Evolutionary conservation across 2,113 vertebrate genomes (phyloP), one percentile per base, ranked within the genome.

Genomic region (Tyrannus savana): DNA sequence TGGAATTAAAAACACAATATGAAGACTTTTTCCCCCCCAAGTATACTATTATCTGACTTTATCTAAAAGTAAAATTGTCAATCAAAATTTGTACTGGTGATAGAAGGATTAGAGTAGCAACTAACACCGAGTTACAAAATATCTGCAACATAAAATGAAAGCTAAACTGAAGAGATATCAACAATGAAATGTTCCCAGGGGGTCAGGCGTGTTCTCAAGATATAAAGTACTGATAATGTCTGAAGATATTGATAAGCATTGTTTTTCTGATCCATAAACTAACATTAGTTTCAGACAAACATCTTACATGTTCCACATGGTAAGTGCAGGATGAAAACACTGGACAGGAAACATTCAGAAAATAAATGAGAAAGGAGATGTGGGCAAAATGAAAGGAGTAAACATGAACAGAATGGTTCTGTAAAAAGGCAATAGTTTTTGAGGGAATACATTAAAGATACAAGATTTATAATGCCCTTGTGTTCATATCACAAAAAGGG

Each of bases 1-100:
- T 97, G 94, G 96, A 98, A 98, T 98, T 98, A 98, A 98, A 97
- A 97, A 98, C 95, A 98, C 96, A 98, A 97, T 97, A 98, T 91
- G 88, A 98, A 97, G 93, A 96, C 76, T 95, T 96, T 69, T 19
- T 7, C 30, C 89, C 91, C 96, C 93, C 76, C 92, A 95, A 97
- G 96, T 97, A 97, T 33, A 97, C 95, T 87, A 97, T 96, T 97
- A 97, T 97, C 95, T 97, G 94, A 97, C 96, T 95, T 93, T 81
- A 97, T 95, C 86, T 96, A 96, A 97, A 98, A 95, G 94, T 81
- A 97, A 97, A 97, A 97, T 96, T 97, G 94, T 97, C 97, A 97
- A 90, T 96, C 90, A 95, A 97, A 97, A 96, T 80, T 89, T 92
- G 22, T 84, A 96, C 71, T 23, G 56, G 60, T 93, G 92, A 93